phyloP scores from a whole-genome alignment of 2,888 invertebrate species.

The Craniophora ligustri region DNA sequence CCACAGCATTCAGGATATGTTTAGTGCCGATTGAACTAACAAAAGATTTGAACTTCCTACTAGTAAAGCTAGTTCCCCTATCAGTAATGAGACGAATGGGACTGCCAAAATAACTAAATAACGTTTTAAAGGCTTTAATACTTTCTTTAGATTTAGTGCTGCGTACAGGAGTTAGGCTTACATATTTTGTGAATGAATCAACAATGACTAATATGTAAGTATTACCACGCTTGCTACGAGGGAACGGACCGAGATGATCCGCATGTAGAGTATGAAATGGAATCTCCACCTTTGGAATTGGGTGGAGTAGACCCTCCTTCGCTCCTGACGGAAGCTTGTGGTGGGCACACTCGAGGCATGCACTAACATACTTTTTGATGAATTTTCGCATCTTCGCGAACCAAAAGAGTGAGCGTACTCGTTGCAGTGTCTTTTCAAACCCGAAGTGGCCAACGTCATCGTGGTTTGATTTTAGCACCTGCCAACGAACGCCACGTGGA shows the following conservation, averaged over 20 bases:
- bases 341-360: conserved; percentile 7
- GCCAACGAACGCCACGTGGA: conserved; percentile 2
- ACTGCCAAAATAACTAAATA: conserved; percentile 2
- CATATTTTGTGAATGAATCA: conserved; percentile 6
- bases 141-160: conserved; percentile 5
- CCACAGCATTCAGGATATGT: neutral
- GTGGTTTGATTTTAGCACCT: conserved; percentile 1
- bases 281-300: conserved; percentile 4
- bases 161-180: neutral
- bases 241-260: neutral
- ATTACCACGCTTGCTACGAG: neutral
- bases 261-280: neutral
- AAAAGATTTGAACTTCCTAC: neutral
- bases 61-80: neutral
- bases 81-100: conserved; percentile 13
- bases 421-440: conserved; percentile 2
- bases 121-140: neutral
- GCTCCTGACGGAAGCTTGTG: neutral
- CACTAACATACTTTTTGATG: conserved; percentile 1
- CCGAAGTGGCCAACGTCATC: conserved; percentile 16
- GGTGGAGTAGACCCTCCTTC: neutral
- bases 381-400: conserved; percentile 14
- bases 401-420: neutral
- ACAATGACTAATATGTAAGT: conserved; percentile 8
- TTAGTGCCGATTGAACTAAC: neutral